Evolutionary conservation across 2,888 invertebrate species (phyloP).

Genomic region (Ariolimax columbianus): DNA sequence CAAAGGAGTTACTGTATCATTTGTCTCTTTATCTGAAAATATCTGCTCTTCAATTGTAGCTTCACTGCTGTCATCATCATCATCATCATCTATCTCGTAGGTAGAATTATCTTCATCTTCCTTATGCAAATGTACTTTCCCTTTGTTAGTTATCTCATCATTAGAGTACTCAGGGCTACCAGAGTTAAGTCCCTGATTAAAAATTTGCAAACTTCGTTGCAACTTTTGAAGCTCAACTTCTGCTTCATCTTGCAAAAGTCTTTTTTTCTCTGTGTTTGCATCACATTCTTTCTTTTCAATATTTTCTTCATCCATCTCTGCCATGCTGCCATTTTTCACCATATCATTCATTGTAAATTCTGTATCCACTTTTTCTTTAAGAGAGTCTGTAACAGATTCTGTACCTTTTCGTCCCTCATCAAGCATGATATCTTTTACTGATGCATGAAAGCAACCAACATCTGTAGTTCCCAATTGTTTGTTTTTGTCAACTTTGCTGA

Average conservation of each 20-base stretch:
- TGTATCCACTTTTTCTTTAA: background rate
- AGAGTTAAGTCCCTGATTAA: constrained; percentile 51
- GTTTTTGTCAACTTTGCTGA: background rate
- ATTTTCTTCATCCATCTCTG: background rate
- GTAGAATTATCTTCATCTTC: background rate
- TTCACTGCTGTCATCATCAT: constrained; percentile 8
- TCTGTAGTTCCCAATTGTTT: background rate
- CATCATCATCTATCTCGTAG: background rate
- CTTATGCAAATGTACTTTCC: background rate
- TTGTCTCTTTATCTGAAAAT: constrained; percentile 38
- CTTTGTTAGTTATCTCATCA: background rate
- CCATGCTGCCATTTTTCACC: background rate
- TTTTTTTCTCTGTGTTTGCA: background rate
- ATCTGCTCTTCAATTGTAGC: background rate
- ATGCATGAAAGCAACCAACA: background rate
- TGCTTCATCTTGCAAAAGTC: constrained; percentile 12
- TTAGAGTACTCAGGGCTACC: constrained; percentile 1
- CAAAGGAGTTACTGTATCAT: background rate
- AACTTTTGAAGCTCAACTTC: constrained; percentile 55
- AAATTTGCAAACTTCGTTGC: constrained; percentile 54
- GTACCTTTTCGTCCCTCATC: background rate
- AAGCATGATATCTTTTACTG: background rate
- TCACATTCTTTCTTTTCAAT: background rate
- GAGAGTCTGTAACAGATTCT: background rate
- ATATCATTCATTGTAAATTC: constrained; percentile 40